phyloP scores from a whole-genome alignment of 1,140 invertebrate species.

The Drosophila biarmipes region DNA sequence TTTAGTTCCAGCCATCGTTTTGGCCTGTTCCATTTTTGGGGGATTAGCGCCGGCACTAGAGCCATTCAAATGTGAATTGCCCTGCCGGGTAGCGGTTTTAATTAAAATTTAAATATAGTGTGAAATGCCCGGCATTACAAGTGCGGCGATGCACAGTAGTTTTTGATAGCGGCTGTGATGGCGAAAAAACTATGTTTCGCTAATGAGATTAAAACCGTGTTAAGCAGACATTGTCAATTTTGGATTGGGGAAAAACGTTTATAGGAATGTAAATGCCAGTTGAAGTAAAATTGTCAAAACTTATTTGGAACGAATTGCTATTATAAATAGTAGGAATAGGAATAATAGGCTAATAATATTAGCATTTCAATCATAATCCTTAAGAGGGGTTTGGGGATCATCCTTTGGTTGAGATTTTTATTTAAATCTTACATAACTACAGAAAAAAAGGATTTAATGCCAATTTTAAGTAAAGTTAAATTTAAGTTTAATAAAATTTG shows the following conservation, averaged over 20 bases:
- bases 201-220: conserved; percentile 9
- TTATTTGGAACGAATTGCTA: too few relatives aligned
- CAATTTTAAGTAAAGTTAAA: too few relatives aligned
- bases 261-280: neutral
- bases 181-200: neutral
- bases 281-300: neutral
- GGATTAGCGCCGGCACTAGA: conserved; percentile 47
- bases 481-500: too few relatives aligned
- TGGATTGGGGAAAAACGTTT: neutral
- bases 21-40: conserved; percentile 19
- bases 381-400: too few relatives aligned
- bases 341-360: too few relatives aligned
- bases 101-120: conserved; percentile 52
- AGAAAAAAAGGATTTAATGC: too few relatives aligned
- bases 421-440: too few relatives aligned
- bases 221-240: neutral
- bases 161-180: conserved; percentile 13
- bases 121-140: conserved; percentile 18
- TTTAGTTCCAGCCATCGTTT: conserved; percentile 17
- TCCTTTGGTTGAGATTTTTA: too few relatives aligned
- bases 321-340: too few relatives aligned
- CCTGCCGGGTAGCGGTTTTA: conserved; percentile 42
- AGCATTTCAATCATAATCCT: too few relatives aligned
- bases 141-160: neutral
- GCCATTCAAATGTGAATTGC: conserved; percentile 38